Base-by-base conservation (phyloP, 2,797 vertebrate species). In the Balearica regulorum region DNA sequence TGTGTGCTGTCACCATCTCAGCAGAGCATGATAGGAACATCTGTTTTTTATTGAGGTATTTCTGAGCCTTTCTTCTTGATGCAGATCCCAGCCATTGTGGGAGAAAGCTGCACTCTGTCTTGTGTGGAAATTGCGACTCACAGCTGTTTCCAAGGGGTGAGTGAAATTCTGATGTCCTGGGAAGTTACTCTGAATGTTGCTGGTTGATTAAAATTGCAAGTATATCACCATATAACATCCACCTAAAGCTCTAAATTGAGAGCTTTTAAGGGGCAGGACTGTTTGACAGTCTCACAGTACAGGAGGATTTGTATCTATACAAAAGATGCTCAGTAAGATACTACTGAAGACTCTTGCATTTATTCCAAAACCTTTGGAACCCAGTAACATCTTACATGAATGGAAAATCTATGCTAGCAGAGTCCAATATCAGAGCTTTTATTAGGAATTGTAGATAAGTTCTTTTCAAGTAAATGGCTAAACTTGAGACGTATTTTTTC, bases 31-130 rank as follows among this genome's bases (percentile, higher is more conserved):
- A 69, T 48, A 44, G 69, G 44, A 83, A 43, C 24, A 33, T 71
- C 46, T 87, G 41, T 5, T 64, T 95, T 77, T 28, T 83, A 29
- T 3, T 70, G 76, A 82, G 85, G 55, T 88, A 28, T 73, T 91
- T 92, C 43, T 86, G 72, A 76, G 60, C 33, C 35, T 92, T 90
- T 94, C 71, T 83, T 92, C 49, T 72, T 83, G 15, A 91, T 94
- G 54, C 87, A 99, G 99, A 97, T 99, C 57, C 99, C 98, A 55
- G 90, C 75, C 2, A 91, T 97, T 1, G 98, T 99, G 44, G 98
- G 99, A 87, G 99, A 99, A 96, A 97, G 97, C 53, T 94, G 55
- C 1, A 68, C 97, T 46, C 97, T 97, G 13, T 97, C 98, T 20
- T 93, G 92, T 11, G 98, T 99, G 78, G 98, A 99, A 94, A 96